Base-by-base conservation (phyloP, 2,888 invertebrate genomes). In the Cantharis rustica region DNA sequence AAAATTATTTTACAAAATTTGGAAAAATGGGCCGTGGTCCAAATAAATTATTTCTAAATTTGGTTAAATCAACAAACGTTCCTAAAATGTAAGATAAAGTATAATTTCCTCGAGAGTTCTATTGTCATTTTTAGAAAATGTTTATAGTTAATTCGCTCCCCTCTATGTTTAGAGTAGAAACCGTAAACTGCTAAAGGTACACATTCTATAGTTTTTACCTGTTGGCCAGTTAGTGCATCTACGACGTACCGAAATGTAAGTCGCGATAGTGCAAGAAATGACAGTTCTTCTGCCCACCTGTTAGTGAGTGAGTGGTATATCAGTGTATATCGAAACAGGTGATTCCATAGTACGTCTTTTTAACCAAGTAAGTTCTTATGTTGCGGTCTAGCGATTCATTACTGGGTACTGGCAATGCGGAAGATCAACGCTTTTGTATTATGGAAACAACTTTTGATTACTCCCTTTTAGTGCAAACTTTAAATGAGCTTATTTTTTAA, bases 161-260 rank as follows among this genome's bases (percentile, higher is more conserved):
- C 80, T 79, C 81, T 81, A 81, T 80, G 78, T 79, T 64, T 69
- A 69, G 64, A 71, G 79, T 75, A 79, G 79, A 81, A 79, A 79
- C 79, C 79, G 81, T 80, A 82, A 83, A 84, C 85, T 85, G 85
- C 85, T 85, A 85, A 78, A 82, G 47, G 47, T 47, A 47, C 47
- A 81, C 84, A 81, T 77, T 84, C 82, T 81, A 82, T 82, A 84
- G 83, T 85, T 84, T 85, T 85, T 84, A 85, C 84, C 84, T 84
- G 84, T 83, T 81, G 81, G 79, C 79, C 80, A 81, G 82, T 81
- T 82, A 84, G 84, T 85, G 81, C 81, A 80, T 69, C 81, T 80
- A 80, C 80, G 81, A 82, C 80, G 68, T 81, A 81, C 81, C 79
- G 79, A 80, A 83, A 83, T 82, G 84, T 84, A 84, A 84, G 84